phyloP scores from a whole-genome alignment of 2,797 vertebrate genomes.

The Sternotherus odoratus region DNA sequence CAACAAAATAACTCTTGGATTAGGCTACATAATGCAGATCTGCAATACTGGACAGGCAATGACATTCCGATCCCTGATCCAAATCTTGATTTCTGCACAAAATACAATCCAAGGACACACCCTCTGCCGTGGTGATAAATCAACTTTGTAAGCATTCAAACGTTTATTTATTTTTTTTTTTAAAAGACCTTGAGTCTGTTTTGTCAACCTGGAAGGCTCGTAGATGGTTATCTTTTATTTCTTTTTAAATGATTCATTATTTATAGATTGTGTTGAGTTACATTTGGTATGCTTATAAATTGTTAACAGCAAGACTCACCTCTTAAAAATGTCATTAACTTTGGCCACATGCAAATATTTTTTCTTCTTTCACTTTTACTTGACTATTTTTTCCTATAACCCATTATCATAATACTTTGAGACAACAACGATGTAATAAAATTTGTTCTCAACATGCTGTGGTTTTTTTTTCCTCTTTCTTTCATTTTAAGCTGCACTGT shows the following conservation, averaged over 20 bases:
- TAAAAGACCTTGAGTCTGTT: background rate
- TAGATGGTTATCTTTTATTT: constrained; percentile 29
- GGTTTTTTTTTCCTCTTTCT: background rate
- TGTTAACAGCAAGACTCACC: constrained; percentile 19
- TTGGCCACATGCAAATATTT: background rate
- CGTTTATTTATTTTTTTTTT: too few species aligned
- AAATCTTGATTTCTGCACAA: background rate
- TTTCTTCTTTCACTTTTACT: background rate
- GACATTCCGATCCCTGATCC: background rate
- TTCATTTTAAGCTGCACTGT: background rate
- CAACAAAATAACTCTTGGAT: background rate
- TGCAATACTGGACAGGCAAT: accelerated
- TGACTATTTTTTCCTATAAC: background rate
- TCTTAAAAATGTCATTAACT: background rate
- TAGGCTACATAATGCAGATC: background rate
- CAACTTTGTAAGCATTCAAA: too few species aligned
- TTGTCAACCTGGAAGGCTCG: background rate
- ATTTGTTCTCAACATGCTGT: background rate
- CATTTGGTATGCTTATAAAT: constrained; percentile 28
- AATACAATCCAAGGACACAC: background rate
- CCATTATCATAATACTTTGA: background rate
- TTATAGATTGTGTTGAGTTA: constrained; percentile 56
- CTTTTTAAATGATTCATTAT: constrained; percentile 50
- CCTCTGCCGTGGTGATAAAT: background rate
- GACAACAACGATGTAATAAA: background rate